These are phyloP conservation scores for Cyanoderma ruficeps DNA, from an alignment of 2,113 vertebrate species.

Conservation along the genomic window DNA sequence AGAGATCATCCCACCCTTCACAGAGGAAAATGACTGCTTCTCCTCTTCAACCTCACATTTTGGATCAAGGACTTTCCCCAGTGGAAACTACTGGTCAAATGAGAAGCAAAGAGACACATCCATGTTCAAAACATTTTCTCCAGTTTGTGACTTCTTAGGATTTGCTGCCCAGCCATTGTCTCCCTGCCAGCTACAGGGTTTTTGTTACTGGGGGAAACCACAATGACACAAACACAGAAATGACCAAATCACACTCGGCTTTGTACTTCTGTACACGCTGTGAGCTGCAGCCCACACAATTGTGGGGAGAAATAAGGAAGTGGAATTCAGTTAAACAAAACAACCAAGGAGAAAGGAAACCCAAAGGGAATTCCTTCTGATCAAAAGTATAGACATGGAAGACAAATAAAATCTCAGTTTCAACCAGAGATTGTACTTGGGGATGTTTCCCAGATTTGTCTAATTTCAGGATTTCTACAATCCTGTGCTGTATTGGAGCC, in stretches of 20 bases:
- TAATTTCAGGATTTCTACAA: background rate
- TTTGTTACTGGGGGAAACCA: background rate
- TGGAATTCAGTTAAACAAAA: background rate
- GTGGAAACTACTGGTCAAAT: background rate
- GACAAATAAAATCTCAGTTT: background rate
- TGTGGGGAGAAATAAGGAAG: background rate
- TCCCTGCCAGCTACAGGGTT: background rate
- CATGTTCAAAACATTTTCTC: background rate
- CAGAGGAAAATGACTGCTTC: background rate
- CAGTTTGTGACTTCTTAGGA: background rate
- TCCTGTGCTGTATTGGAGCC: background rate
- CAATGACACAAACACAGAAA: fast-evolving
- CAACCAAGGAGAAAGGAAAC: background rate
- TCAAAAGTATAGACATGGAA: background rate
- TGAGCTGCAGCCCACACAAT: background rate
- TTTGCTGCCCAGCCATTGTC: background rate
- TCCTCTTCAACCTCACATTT: background rate
- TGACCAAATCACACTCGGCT: background rate
- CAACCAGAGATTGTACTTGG: background rate
- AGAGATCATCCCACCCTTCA: background rate
- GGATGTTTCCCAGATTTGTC: background rate
- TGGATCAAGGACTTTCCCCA: background rate
- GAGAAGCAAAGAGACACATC: fast-evolving
- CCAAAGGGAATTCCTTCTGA: background rate
- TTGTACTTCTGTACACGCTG: fast-evolving